A percentile compares a stretch with the other conserved stretches of the same genome.
Evolutionary conservation across 2,797 vertebrate genomes (phyloP).

Genomic region (Phalanger gymnotis): DNA sequence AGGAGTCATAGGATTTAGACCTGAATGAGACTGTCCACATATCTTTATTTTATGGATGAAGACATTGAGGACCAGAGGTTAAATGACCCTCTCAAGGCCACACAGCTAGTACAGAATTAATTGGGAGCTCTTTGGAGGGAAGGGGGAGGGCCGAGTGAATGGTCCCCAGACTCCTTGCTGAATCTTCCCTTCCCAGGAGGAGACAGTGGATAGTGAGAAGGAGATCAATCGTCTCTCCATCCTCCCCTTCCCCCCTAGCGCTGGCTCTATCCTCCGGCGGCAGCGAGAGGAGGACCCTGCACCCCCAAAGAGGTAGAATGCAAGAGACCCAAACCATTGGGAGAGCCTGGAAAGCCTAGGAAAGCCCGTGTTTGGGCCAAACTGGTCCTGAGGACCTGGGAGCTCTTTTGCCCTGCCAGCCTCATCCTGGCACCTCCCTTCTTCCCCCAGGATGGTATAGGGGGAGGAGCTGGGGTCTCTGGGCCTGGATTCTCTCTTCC

Average conservation of each 20-base stretch:
- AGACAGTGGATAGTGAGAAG: constrained; percentile 89
- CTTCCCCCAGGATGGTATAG: neutral
- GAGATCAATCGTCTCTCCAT: constrained; percentile 96
- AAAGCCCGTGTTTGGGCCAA: neutral
- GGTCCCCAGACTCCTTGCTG: neutral
- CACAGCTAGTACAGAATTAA: neutral
- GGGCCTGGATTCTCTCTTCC: neutral
- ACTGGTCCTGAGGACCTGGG: neutral
- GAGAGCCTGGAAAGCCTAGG: neutral
- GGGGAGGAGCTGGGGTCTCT: neutral
- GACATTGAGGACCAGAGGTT: neutral
- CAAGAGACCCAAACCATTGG: neutral
- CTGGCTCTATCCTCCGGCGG: constrained; percentile 93
- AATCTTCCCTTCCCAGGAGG: constrained; percentile 72
- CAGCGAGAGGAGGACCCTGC: constrained; percentile 84
- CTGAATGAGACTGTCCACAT: neutral
- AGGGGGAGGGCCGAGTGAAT: neutral
- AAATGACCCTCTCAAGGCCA: neutral
- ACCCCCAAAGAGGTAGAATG: constrained; percentile 83
- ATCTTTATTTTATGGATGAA: neutral
- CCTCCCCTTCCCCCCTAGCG: constrained; percentile 94
- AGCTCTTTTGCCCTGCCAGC: neutral
- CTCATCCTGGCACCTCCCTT: neutral
- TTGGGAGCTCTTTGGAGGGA: neutral
- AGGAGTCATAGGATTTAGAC: neutral